phyloP scores from a whole-genome alignment of 2,113 vertebrate species.

The Cygnus atratus region DNA sequence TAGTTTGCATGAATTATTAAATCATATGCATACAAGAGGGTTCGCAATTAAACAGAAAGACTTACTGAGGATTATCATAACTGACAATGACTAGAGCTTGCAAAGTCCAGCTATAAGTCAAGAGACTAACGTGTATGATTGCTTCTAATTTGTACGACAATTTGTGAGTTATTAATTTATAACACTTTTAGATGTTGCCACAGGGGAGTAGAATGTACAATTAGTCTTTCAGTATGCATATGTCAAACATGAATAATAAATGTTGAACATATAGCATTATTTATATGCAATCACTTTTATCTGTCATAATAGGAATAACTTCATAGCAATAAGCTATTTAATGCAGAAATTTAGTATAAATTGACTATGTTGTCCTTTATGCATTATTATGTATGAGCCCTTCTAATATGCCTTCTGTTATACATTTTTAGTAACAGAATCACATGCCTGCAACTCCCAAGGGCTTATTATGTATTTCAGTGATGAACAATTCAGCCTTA shows the following conservation, averaged over 20 bases:
- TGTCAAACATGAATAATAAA: constrained; percentile 51
- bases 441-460: neutral
- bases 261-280: constrained; percentile 7
- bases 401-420: constrained; percentile 4
- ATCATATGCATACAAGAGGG: constrained; percentile 62
- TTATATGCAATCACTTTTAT: constrained; percentile 34
- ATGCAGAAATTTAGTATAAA: constrained; percentile 28
- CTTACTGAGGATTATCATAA: constrained; percentile 60
- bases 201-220: neutral
- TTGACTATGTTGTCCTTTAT: neutral
- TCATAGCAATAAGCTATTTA: constrained; percentile 25
- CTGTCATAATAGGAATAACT: neutral
- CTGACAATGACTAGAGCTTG: constrained; percentile 57
- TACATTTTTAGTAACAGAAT: constrained; percentile 32
- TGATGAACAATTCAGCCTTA: constrained; percentile 5
- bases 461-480: constrained; percentile 39
- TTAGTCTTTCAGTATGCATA: constrained; percentile 23
- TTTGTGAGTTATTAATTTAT: constrained; percentile 61
- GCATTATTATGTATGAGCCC: neutral
- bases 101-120: constrained; percentile 58
- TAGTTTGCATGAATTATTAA: constrained; percentile 75
- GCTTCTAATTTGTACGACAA: constrained; percentile 52
- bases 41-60: constrained; percentile 63
- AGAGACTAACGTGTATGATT: constrained; percentile 21
- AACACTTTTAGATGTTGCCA: constrained; percentile 36